These are phyloP conservation scores for Pithys albifrons DNA, from an alignment of 2,113 vertebrate species.

Conservation along the genomic window DNA sequence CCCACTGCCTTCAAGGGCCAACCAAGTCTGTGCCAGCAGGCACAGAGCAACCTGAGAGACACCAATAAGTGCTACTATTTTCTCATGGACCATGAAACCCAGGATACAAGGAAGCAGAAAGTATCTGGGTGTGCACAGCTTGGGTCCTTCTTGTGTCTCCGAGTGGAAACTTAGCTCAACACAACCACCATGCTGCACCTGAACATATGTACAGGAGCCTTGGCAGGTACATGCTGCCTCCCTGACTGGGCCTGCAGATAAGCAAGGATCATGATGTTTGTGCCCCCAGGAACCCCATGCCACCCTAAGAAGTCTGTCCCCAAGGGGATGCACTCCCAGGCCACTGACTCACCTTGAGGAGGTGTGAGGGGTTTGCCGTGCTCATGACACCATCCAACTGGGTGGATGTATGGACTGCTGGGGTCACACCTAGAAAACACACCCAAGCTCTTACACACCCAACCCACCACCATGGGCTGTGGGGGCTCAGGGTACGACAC, in stretches of 20 bases:
- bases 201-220: neutral
- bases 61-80: neutral
- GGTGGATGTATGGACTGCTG: constrained; percentile 96
- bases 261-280: neutral
- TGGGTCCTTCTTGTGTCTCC: neutral
- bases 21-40: neutral
- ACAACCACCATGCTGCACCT: neutral
- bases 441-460: neutral
- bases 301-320: neutral
- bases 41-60: neutral
- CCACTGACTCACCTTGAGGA: constrained; percentile 87
- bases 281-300: neutral
- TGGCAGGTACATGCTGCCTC: neutral
- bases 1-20: neutral
- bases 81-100: neutral
- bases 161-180: neutral
- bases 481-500: neutral
- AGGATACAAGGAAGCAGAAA: neutral
- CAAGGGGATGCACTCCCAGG: neutral
- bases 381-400: constrained; percentile 96
- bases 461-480: neutral
- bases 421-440: constrained; percentile 89
- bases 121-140: neutral
- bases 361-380: constrained; percentile 92
- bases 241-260: neutral